Conservation (phyloP, 2,888 invertebrate species). For the Euzetes globulus region DNA sequence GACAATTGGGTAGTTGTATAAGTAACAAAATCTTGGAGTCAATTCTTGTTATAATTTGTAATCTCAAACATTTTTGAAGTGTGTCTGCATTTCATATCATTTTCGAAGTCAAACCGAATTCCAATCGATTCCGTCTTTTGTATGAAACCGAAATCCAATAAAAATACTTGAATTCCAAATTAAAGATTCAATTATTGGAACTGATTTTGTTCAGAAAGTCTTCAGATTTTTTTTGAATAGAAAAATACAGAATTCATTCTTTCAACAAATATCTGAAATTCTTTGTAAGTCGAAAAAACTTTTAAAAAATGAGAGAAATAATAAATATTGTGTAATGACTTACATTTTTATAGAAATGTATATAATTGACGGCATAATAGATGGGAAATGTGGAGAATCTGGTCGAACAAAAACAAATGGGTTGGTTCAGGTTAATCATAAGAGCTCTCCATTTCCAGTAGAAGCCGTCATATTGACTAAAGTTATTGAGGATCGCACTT, state of each 20-base stretch:
- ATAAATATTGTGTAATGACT: background rate
- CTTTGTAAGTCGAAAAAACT: background rate
- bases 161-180: background rate
- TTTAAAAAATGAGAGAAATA: background rate
- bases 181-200: background rate
- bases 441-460: constrained; percentile 10
- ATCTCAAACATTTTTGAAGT: too few species aligned
- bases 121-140: too few species aligned
- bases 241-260: too few species aligned
- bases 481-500: background rate
- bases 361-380: constrained; percentile 23
- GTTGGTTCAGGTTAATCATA: background rate
- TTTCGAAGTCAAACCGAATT: too few species aligned
- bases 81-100: too few species aligned
- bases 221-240: too few species aligned
- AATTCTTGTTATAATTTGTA: too few species aligned
- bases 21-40: too few species aligned
- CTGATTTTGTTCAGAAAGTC: background rate
- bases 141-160: too few species aligned
- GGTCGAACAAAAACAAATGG: background rate
- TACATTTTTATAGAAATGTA: constrained; percentile 19
- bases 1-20: too few species aligned
- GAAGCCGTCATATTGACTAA: background rate
- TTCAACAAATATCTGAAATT: too few species aligned
- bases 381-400: background rate